Evolutionary conservation across 2,113 vertebrate species (phyloP), one percentile per base, ranked within the genome.

Genomic region (Isichthys henryi): DNA sequence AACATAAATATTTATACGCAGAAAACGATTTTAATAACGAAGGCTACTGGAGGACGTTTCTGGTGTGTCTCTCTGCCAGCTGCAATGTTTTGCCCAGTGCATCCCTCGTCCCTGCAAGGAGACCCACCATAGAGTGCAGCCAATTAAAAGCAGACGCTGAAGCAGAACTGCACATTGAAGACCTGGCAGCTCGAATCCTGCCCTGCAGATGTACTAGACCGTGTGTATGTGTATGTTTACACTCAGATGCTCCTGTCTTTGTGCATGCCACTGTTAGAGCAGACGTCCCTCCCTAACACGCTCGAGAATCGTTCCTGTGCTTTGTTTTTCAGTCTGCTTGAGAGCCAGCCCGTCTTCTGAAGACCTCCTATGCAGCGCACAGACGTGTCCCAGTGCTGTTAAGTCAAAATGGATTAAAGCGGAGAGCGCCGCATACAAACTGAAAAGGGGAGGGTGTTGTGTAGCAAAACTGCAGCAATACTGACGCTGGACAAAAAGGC

Each of bases 31-130:
- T 43, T 31, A 88, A 43, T 66, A 88, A 87, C 66, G 23, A 10
- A 45, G 62, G 62, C 93, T 94, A 94, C 95, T 94, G 95, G 91
- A 91, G 89, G 93, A 92, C 62, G 92, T 93, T 93, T 94, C 93
- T 88, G 92, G 92, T 93, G 93, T 89, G 93, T 93, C 92, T 93
- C 91, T 94, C 91, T 9, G 91, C 92, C 93, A 93, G 94, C 92
- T 94, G 91, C 90, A 94, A 91, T 90, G 89, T 66, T 80, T 90
- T 89, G 92, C 92, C 92, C 90, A 86, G 90, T 66, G 70, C 94
- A 93, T 92, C 91, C 88, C 91, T 93, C 91, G 92, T 91, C 93
- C 91, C 88, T 90, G 90, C 90, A 45, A 91, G 84, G 90, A 74
- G 70, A 77, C 89, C 74, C 83, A 52, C 86, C 52, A 86, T 48